A percentile compares a stretch with the other conserved stretches of the same genome.
Evolutionary conservation across 2,888 invertebrate species (phyloP).

Genomic region (Physocephala rufipes): DNA sequence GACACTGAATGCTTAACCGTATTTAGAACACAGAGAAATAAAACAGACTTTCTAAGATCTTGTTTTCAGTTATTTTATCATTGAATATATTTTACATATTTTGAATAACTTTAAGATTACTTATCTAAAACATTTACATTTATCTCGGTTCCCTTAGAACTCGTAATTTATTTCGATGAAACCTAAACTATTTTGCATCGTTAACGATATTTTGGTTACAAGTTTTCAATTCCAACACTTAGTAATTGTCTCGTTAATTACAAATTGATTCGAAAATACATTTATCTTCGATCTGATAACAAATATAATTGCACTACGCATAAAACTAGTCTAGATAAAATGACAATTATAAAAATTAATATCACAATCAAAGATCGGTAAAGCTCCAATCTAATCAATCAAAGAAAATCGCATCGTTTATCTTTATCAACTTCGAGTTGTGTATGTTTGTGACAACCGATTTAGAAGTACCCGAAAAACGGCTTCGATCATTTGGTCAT

Average conservation of each 20-base stretch:
- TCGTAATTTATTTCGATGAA: not conserved
- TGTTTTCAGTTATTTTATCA: slow-evolving; percentile 7
- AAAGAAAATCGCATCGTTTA: not conserved
- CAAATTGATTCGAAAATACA: too few relatives aligned
- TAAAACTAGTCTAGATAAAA: slow-evolving; percentile 15
- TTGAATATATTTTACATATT: slow-evolving; percentile 13
- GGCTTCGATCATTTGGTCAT: slow-evolving; percentile 55
- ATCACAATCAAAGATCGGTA: slow-evolving; percentile 39
- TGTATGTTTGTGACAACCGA: slow-evolving; percentile 17
- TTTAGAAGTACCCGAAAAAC: slow-evolving; percentile 63
- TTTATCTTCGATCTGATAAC: not conserved
- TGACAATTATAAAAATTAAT: slow-evolving; percentile 37
- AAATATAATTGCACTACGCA: slow-evolving; percentile 40
- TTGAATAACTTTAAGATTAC: slow-evolving; percentile 3
- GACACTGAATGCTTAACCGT: too few relatives aligned
- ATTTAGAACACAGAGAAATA: too few relatives aligned
- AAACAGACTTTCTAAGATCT: not conserved
- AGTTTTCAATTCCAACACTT: too few relatives aligned
- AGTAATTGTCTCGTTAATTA: too few relatives aligned
- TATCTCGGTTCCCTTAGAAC: not conserved
- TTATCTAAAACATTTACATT: not conserved
- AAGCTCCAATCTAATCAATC: not conserved
- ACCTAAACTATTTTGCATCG: not conserved
- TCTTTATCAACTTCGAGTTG: not conserved
- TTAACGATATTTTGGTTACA: not conserved